Conservation (phyloP, 2,888 invertebrate species). For the Dryadula phaetusa region DNA sequence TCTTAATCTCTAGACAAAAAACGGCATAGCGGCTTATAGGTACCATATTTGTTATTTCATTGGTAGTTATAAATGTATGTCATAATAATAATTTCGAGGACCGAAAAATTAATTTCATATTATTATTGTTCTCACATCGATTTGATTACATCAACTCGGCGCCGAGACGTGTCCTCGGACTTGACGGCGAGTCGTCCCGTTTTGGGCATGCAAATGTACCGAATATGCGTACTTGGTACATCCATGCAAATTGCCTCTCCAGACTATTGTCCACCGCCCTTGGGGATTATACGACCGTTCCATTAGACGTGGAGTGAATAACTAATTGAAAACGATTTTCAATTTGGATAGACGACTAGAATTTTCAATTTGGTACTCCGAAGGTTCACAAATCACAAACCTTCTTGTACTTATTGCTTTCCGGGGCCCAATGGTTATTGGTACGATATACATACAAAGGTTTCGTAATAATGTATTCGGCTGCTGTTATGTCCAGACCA, state of each 20-base stretch:
- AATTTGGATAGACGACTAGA: conserved; percentile 60
- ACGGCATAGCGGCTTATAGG: conserved; percentile 51
- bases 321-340: conserved; percentile 70
- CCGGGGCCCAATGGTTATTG: conserved; percentile 41
- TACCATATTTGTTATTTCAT: conserved; percentile 50
- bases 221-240: conserved; percentile 66
- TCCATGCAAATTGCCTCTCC: conserved; percentile 76
- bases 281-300: conserved; percentile 70
- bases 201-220: conserved; percentile 78
- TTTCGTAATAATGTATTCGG: conserved; percentile 33
- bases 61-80: conserved; percentile 61
- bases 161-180: conserved; percentile 64
- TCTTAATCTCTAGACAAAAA: conserved; percentile 55
- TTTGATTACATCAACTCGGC: conserved; percentile 75
- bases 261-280: conserved; percentile 78
- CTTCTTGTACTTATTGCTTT: conserved; percentile 45
- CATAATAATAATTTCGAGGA: conserved; percentile 63
- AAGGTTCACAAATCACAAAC: conserved; percentile 50
- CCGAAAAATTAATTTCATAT: conserved; percentile 75
- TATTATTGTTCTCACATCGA: conserved; percentile 59
- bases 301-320: conserved; percentile 69
- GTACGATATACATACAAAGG: conserved; percentile 36
- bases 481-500: conserved; percentile 28
- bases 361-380: conserved; percentile 57
- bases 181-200: conserved; percentile 56